Evolutionary conservation across 2,888 invertebrate genomes (phyloP).

Genomic region (Diadegma fenestrale): DNA sequence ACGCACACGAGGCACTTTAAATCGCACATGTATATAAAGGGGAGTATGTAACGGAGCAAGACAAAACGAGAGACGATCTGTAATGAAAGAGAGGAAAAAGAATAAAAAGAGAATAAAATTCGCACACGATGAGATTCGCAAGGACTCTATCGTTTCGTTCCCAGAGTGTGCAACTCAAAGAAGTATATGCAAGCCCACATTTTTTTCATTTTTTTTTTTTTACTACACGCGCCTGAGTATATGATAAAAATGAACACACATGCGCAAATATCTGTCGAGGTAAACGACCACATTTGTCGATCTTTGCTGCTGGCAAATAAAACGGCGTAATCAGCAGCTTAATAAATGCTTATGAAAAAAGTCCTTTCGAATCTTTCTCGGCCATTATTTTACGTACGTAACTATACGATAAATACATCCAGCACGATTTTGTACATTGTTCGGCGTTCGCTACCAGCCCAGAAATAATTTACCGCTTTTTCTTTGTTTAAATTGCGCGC

Average conservation of each 20-base stretch:
- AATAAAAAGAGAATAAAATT: conserved; percentile 60
- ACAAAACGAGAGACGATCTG: conserved; percentile 63
- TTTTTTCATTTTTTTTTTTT: not conserved
- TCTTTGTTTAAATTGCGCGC: conserved; percentile 34
- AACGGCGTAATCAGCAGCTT: not conserved
- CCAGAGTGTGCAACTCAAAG: conserved; percentile 55
- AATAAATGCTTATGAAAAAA: not conserved
- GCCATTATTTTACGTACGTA: not conserved
- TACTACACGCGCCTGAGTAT: not conserved
- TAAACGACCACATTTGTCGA: not conserved
- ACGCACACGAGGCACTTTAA: conserved; percentile 64
- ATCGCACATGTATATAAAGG: conserved; percentile 41
- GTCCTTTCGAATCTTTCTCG: not conserved
- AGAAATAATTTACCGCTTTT: conserved; percentile 8
- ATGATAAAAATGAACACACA: conserved; percentile 8
- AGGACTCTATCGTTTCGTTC: conserved; percentile 74
- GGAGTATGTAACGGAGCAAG: conserved; percentile 51
- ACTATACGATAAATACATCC: conserved; percentile 3
- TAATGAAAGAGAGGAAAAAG: not conserved
- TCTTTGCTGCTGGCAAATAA: not conserved
- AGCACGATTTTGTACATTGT: conserved; percentile 1
- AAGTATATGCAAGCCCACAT: conserved; percentile 17
- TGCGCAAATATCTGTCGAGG: not conserved
- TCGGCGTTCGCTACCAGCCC: conserved; percentile 7
- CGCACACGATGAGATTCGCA: conserved; percentile 70